Evolutionary conservation across 2,113 vertebrate genomes (phyloP).

Genomic region (Propithecus coquereli): DNA sequence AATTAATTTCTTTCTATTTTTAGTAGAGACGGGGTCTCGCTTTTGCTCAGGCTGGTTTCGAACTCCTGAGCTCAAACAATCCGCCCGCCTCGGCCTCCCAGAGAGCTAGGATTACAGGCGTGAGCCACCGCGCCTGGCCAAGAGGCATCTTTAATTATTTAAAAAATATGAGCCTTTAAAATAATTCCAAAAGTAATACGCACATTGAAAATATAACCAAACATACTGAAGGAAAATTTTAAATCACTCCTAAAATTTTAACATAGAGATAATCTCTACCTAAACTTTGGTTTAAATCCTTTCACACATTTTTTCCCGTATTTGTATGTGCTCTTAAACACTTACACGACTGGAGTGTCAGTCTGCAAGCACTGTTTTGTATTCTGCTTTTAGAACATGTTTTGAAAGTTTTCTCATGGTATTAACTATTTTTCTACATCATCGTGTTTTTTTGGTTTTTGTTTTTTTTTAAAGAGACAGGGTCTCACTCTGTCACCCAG

Average conservation of each 20-base stretch:
- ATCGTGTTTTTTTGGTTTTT: neutral
- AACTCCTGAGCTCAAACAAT: too few species aligned
- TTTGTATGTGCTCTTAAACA: neutral
- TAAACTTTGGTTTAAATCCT: neutral
- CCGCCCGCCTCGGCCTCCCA: too few species aligned
- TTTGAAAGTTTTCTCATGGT: neutral
- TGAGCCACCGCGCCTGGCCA: too few species aligned
- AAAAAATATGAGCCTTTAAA: neutral
- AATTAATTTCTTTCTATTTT: too few species aligned
- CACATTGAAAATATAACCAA: neutral
- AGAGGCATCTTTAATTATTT: neutral
- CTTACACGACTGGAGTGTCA: neutral
- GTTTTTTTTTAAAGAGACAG: too few species aligned
- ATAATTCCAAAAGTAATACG: neutral
- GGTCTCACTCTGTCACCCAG: too few species aligned
- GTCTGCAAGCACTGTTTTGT: neutral
- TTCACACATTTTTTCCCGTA: neutral
- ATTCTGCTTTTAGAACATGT: neutral
- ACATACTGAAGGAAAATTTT: neutral
- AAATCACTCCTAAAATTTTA: slow-evolving; percentile 9
- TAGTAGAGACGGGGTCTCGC: too few species aligned
- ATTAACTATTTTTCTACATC: neutral
- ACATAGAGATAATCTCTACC: neutral
- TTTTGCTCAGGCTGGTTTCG: too few species aligned
- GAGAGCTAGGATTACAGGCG: too few species aligned